phyloP scores from a whole-genome alignment of 2,113 vertebrate genomes.

The Galemys pyrenaicus region DNA sequence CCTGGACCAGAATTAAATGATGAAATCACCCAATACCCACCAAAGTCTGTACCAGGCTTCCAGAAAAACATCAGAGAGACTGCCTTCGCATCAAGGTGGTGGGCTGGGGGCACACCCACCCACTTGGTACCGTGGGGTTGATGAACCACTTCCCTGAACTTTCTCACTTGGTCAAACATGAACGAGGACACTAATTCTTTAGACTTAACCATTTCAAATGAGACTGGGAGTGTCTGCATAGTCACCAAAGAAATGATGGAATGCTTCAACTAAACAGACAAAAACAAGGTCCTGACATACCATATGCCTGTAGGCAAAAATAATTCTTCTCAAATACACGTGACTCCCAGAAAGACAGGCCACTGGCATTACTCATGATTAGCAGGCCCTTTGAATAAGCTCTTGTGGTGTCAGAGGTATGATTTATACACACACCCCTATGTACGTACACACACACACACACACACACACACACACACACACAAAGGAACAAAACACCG shows the following conservation, averaged over 20 bases:
- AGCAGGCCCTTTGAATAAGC: neutral
- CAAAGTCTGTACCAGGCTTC: neutral
- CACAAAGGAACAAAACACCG: neutral
- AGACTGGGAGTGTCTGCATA: neutral
- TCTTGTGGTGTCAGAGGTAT: neutral
- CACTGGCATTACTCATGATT: neutral
- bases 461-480: no score
- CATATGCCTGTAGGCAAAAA: neutral
- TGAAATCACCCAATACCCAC: neutral
- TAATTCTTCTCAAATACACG: neutral
- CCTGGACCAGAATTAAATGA: constrained; percentile 20
- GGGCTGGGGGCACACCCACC: no score
- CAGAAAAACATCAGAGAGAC: neutral
- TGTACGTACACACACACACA: no score
- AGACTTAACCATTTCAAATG: neutral
- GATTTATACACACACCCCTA: neutral
- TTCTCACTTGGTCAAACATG: neutral
- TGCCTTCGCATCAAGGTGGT: no score
- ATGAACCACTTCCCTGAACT: no score
- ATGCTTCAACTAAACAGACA: neutral
- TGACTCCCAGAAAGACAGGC: neutral
- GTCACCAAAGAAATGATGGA: neutral
- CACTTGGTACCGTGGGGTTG: no score
- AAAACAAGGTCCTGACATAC: neutral
- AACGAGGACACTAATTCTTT: neutral